Conservation (phyloP, 1,140 invertebrate species). For the Bradynema listronoti region DNA sequence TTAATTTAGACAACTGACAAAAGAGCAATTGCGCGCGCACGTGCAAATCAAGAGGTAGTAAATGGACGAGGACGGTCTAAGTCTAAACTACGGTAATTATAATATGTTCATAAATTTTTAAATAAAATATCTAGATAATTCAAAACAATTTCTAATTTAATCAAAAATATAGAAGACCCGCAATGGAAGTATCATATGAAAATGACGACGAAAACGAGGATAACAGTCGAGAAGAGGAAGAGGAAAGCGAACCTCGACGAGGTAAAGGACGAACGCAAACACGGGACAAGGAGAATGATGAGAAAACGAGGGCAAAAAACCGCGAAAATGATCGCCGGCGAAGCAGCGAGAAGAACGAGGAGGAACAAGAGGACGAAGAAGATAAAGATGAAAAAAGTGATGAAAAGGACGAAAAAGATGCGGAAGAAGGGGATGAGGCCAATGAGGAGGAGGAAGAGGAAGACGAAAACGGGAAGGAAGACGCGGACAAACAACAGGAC, state of each 20-base stretch:
- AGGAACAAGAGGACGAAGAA: slow-evolving; percentile 12
- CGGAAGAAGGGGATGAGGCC: slow-evolving; percentile 12
- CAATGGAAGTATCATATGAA: slow-evolving; percentile 9
- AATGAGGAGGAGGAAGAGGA: slow-evolving; percentile 21
- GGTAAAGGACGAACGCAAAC: too few species aligned
- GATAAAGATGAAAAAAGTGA: slow-evolving; percentile 13
- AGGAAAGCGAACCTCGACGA: slow-evolving; percentile 5
- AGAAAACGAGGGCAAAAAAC: too few species aligned
- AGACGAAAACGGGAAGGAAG: not conserved
- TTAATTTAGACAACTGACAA: slow-evolving; percentile 9
- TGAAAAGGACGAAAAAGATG: slow-evolving; percentile 12
- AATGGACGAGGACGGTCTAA: too few species aligned
- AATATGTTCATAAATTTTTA: too few species aligned
- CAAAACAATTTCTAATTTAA: too few species aligned
- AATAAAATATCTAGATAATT: too few species aligned
- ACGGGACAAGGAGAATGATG: too few species aligned
- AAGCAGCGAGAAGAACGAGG: too few species aligned
- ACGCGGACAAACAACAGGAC: slow-evolving; percentile 31
- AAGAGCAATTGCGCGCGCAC: not conserved
- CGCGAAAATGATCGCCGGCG: too few species aligned
- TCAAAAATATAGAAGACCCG: not conserved
- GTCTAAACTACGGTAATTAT: too few species aligned
- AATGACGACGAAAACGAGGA: slow-evolving; percentile 10
- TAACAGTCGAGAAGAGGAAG: not conserved
- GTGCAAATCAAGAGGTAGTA: slow-evolving; percentile 5